Evolutionary conservation across 2,797 vertebrate genomes (phyloP).

Genomic region (Buphagus erythrorhynchus): DNA sequence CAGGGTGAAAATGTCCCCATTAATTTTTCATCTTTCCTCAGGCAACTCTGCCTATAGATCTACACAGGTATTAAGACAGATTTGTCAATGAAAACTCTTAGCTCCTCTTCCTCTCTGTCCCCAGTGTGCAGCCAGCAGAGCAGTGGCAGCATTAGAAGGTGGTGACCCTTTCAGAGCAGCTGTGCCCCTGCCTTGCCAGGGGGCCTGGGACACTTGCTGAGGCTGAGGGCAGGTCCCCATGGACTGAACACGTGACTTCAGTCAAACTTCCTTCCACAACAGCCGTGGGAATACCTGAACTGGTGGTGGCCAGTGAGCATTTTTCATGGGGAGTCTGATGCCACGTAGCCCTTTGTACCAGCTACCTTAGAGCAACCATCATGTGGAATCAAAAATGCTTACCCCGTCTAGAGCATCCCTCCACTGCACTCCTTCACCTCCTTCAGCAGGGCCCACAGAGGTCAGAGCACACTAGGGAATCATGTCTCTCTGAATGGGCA

Average conservation of each 20-base stretch:
- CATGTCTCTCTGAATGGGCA: neutral
- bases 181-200: neutral
- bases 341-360: neutral
- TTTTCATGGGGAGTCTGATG: neutral
- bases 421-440: neutral
- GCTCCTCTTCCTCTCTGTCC: neutral
- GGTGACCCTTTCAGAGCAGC: neutral
- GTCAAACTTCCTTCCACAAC: neutral
- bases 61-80: slow-evolving; percentile 50
- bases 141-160: neutral
- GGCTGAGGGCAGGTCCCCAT: rapidly evolving
- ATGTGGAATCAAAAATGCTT: neutral
- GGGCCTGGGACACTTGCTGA: neutral
- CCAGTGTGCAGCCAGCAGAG: neutral
- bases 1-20: slow-evolving; percentile 65
- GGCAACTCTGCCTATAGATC: slow-evolving; percentile 69
- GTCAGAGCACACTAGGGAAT: neutral
- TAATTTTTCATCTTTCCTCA: slow-evolving; percentile 72
- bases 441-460: neutral
- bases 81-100: neutral
- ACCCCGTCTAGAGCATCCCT: neutral
- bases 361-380: neutral
- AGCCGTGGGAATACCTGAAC: neutral
- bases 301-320: rapidly evolving
- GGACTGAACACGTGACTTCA: neutral